Evolutionary conservation across 1,140 invertebrate species (phyloP), one percentile per base, ranked within the genome.

Genomic region (Popillia japonica): DNA sequence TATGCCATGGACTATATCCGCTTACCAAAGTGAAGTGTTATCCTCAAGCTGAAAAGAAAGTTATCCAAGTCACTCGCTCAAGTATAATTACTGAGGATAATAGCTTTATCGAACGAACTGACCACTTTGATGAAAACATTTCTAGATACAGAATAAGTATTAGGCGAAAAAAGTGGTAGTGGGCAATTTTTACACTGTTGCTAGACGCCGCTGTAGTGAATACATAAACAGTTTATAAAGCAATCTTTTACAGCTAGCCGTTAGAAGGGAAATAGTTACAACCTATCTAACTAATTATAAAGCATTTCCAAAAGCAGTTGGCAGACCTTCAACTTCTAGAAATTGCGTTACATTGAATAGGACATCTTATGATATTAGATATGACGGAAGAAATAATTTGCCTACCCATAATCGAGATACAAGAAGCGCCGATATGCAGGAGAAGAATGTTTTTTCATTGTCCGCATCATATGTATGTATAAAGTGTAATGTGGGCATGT

Each of bases 121-220:
- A 87, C 79, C 78, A 78, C 42, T 79, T 83, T 78, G 80, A 82
- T 73, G 40, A 81, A 78, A 82, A 80, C 40, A 78, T 84, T 75
- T 17, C 59, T 11, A 79, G 80, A n/a, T 83, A 83, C 77, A 55
- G 83, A 68, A 77, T 83, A 40, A 74, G 64, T 34, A 78, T 83
- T 34, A 20, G 78, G 17, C 76, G 75, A n/a, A 83, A 83, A 79
- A 83, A 82, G 75, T 83, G 80, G 82, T 83, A 80, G 79, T 83
- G 83, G 84, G 75, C 79, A 79, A 78, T 85, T 77, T 84, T 83
- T 78, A 83, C 82, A 75, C 83, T 82, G 72, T 80, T 81, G 75
- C 77, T 85, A 76, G 83, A 85, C 79, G 80, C 83, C 40, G 23
- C 14, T 40, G 34, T 74, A 74, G 14, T 61, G 17, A 42, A 79